phyloP scores from a whole-genome alignment of 2,113 vertebrate species.

The Brachyhypopomus gauderio region DNA sequence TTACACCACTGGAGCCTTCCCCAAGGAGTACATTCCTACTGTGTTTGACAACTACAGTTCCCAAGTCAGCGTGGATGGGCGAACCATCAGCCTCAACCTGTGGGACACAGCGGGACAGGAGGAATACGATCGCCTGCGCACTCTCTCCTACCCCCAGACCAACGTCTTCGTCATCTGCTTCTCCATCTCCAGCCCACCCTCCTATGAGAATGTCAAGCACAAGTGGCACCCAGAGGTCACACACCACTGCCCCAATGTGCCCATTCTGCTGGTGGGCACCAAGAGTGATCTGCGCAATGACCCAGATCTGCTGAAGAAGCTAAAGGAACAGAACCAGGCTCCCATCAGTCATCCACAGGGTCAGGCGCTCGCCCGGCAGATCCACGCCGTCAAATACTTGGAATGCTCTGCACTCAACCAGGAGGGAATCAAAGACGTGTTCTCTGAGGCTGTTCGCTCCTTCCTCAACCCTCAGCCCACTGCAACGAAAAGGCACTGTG shows the following conservation, averaged over 20 bases:
- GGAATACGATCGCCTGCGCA: slow-evolving; percentile 90
- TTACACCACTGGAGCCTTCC: slow-evolving; percentile 54
- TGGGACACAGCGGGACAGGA: slow-evolving; percentile 96
- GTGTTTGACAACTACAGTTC: slow-evolving; percentile 58
- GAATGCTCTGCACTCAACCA: slow-evolving; percentile 94
- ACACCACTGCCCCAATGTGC: slow-evolving; percentile 92
- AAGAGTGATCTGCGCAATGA: slow-evolving; percentile 93
- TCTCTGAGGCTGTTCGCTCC: slow-evolving; percentile 83
- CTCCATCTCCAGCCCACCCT: slow-evolving; percentile 92
- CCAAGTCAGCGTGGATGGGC: slow-evolving; percentile 81
- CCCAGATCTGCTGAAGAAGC: slow-evolving; percentile 80
- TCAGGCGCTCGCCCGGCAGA: slow-evolving; percentile 83
- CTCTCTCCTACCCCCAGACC: slow-evolving; percentile 93
- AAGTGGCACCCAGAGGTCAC: slow-evolving; percentile 96
- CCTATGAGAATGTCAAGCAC: slow-evolving; percentile 93
- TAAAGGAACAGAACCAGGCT: slow-evolving; percentile 91
- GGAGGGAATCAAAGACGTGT: slow-evolving; percentile 95
- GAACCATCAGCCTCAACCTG: slow-evolving; percentile 87
- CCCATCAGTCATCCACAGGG: slow-evolving; percentile 89
- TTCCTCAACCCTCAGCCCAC: slow-evolving; percentile 84
- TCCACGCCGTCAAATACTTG: slow-evolving; percentile 89
- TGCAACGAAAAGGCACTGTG: slow-evolving; percentile 78
- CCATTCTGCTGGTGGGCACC: slow-evolving; percentile 92
- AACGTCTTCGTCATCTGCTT: slow-evolving; percentile 96
- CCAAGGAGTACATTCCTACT: slow-evolving; percentile 56